phyloP scores from a whole-genome alignment of 2,113 vertebrate genomes.

The Pseudopodoces humilis region DNA sequence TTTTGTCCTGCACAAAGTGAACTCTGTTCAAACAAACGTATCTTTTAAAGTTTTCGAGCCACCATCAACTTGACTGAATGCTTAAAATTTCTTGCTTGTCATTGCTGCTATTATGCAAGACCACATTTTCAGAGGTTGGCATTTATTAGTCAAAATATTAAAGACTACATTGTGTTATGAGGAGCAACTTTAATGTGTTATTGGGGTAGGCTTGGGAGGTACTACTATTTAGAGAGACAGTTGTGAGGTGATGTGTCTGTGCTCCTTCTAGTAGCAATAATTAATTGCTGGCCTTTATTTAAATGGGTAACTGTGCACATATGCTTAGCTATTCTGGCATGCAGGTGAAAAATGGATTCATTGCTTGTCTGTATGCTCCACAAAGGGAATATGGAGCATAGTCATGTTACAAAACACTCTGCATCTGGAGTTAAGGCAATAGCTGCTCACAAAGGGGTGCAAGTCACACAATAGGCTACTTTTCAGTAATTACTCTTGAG shows the following conservation, averaged over 20 bases:
- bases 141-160: slow-evolving; percentile 16
- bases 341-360: slow-evolving; percentile 7
- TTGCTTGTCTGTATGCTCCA: not conserved
- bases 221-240: not conserved
- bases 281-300: not conserved
- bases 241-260: not conserved
- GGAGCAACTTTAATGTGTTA: not conserved
- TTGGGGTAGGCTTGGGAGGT: not conserved
- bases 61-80: not conserved
- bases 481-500: slow-evolving; percentile 61
- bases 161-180: not conserved
- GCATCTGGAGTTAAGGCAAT: slow-evolving; percentile 59
- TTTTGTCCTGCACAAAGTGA: slow-evolving; percentile 28
- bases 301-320: not conserved
- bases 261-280: not conserved
- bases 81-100: slow-evolving; percentile 24
- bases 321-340: not conserved
- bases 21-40: not conserved
- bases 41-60: slow-evolving; percentile 1
- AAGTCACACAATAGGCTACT: slow-evolving; percentile 57
- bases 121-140: not conserved
- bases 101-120: not conserved
- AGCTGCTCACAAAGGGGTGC: slow-evolving; percentile 55
- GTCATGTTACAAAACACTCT: slow-evolving; percentile 28
- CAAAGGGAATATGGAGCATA: not conserved